Conservation (phyloP, 1,140 invertebrate genomes). For the Cydia pomonella region DNA sequence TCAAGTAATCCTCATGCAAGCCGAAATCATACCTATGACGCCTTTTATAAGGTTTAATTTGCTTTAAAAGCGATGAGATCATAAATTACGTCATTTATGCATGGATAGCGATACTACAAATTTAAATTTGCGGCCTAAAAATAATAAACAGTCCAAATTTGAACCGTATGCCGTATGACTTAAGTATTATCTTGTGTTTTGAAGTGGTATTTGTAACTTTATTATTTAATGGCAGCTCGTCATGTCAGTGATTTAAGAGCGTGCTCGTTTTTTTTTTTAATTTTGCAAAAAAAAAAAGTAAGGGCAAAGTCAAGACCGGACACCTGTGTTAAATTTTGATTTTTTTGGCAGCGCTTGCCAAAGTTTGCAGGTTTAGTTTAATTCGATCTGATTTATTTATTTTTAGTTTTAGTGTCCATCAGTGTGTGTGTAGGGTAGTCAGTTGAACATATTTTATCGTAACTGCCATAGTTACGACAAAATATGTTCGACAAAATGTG, state of each 20-base stretch:
- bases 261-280: not conserved
- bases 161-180: not conserved
- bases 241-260: conserved; percentile 25
- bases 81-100: conserved; percentile 27
- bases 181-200: not conserved
- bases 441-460: too few relatives aligned
- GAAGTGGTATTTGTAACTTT: not conserved
- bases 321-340: conserved; percentile 22
- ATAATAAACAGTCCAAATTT: not conserved
- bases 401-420: too few relatives aligned
- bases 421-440: too few relatives aligned
- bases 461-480: too few relatives aligned
- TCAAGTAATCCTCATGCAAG: not conserved
- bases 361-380: not conserved
- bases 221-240: conserved; percentile 18
- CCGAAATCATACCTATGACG: not conserved
- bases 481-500: too few relatives aligned
- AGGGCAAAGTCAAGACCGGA: conserved; percentile 19
- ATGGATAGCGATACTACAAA: conserved; percentile 6
- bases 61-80: conserved; percentile 1
- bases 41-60: conserved; percentile 35
- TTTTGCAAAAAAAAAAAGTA: conserved; percentile 16
- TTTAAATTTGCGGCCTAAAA: not conserved
- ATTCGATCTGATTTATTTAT: conserved; percentile 1
- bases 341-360: conserved; percentile 3